Evolutionary conservation across 1,140 invertebrate genomes (phyloP).

Genomic region (Panagrolaimus sp.): DNA sequence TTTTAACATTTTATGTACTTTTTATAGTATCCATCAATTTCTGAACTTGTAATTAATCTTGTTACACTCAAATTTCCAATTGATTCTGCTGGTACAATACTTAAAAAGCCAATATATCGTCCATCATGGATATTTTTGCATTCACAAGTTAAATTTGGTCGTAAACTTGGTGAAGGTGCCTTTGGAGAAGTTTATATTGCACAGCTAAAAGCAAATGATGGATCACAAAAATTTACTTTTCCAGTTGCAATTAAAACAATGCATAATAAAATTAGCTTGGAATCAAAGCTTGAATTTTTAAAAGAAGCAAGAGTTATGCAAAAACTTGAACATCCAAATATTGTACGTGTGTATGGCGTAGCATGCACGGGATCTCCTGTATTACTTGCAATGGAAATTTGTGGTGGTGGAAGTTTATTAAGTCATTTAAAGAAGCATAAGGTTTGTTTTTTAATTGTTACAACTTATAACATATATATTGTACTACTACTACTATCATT

Average conservation of each 20-base stretch:
- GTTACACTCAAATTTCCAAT: not conserved
- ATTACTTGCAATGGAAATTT: conserved; percentile 39
- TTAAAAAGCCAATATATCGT: conserved; percentile 21
- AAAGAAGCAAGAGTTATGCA: conserved; percentile 42
- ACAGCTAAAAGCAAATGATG: conserved; percentile 13
- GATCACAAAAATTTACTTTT: not conserved
- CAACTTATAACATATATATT: not conserved
- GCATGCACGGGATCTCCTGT: conserved; percentile 59
- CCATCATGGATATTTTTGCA: conserved; percentile 45
- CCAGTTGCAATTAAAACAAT: conserved; percentile 42
- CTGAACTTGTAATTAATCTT: not conserved
- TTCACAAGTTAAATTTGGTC: conserved; percentile 37
- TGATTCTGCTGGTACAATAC: not conserved
- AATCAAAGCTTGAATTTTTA: conserved; percentile 34
- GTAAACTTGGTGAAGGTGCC: conserved; percentile 40
- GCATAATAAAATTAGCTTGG: conserved; percentile 32
- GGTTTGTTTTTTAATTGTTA: too few species aligned
- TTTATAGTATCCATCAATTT: not conserved
- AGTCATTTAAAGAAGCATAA: conserved; percentile 30
- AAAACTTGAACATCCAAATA: conserved; percentile 51
- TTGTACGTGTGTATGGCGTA: conserved; percentile 60
- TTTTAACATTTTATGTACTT: too few species aligned
- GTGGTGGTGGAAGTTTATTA: conserved; percentile 38
- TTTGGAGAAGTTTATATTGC: conserved; percentile 41
- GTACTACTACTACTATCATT: not conserved